Percentiles rank a stretch among this genome's conserved stretches.
Evolutionary conservation across 2,797 vertebrate species (phyloP).

Genomic region (Morelia viridis): DNA sequence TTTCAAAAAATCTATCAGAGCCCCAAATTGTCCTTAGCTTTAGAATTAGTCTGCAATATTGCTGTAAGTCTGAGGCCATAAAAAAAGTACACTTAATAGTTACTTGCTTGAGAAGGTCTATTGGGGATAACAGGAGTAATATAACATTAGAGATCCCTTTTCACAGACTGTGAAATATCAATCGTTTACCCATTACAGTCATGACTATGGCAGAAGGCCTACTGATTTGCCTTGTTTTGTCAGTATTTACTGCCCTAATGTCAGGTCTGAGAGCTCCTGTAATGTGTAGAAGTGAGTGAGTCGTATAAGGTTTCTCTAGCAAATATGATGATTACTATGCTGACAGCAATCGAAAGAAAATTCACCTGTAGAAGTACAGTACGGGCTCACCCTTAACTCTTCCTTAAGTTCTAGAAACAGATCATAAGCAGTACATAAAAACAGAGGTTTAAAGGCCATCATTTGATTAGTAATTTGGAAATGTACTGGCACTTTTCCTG

Average conservation of each 20-base stretch:
- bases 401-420: not conserved
- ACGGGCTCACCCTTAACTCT: not conserved
- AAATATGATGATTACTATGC: constrained; percentile 6
- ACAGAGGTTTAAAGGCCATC: not conserved
- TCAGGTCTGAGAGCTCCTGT: not conserved
- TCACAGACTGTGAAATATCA: not conserved
- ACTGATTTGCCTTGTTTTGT: not conserved
- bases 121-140: not conserved
- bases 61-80: not conserved
- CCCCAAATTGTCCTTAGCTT: not conserved
- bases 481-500: not conserved
- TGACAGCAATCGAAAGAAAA: not conserved
- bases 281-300: not conserved
- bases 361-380: not conserved
- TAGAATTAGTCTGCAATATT: not conserved
- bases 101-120: not conserved
- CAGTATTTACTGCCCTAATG: constrained; percentile 6
- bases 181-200: not conserved
- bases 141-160: not conserved
- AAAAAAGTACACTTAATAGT: not conserved
- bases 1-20: not conserved
- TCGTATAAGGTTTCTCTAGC: not conserved
- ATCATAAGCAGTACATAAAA: not conserved
- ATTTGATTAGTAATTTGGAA: not conserved
- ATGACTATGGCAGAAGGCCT: not conserved